These are phyloP conservation scores for Andrena hattorfiana DNA, from an alignment of 2,888 invertebrate species.

Conservation along the genomic window DNA sequence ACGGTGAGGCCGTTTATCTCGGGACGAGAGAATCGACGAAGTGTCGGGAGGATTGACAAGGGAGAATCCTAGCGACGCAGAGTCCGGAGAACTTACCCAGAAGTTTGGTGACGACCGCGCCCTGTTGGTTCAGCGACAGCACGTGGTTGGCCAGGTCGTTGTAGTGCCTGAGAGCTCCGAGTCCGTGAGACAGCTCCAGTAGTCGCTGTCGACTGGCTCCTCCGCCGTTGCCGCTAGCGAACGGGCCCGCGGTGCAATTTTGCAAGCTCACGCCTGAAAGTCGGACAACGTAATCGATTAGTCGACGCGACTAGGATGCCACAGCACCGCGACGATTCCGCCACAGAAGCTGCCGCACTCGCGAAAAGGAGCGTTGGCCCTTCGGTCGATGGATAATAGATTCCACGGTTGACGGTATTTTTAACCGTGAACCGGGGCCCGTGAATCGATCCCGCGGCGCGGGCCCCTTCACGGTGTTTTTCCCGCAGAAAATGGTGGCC, in stretches of 20 bases:
- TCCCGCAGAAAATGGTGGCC: background rate
- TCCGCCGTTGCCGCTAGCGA: conserved; percentile 78
- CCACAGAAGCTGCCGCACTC: background rate
- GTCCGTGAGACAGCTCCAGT: conserved; percentile 92
- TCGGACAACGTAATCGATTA: conserved; percentile 12
- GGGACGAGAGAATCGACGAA: background rate
- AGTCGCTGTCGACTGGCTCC: conserved; percentile 90
- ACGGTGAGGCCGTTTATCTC: conserved; percentile 22
- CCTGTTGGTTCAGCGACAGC: conserved; percentile 92
- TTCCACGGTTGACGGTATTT: background rate
- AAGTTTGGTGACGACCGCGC: conserved; percentile 94
- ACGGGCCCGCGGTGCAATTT: conserved; percentile 80
- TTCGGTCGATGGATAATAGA: background rate
- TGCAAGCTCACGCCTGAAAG: conserved; percentile 80
- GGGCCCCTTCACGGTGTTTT: background rate
- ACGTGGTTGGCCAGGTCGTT: conserved; percentile 95
- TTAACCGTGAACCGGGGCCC: background rate
- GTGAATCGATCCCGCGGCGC: background rate
- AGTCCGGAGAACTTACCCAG: conserved; percentile 89
- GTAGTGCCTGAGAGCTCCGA: conserved; percentile 91
- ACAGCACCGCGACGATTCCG: too few relatives aligned
- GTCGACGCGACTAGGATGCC: background rate
- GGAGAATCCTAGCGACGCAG: background rate
- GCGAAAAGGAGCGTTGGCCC: background rate
- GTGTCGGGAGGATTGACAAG: too few relatives aligned